Evolutionary conservation across 2,113 vertebrate species (phyloP), one percentile per base, ranked within the genome.

Genomic region (Panthera uncia): DNA sequence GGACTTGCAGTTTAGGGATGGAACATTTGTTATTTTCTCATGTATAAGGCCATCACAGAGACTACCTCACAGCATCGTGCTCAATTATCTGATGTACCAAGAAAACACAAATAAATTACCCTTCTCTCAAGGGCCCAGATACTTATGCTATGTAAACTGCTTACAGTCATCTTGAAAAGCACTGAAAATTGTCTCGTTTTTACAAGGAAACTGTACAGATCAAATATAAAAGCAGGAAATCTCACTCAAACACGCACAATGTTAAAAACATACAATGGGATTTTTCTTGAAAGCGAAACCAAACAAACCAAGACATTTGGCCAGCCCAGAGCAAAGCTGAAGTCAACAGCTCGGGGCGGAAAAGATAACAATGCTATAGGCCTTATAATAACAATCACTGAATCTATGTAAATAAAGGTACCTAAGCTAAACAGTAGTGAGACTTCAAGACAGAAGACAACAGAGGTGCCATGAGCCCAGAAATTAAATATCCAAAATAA

Each of bases 191-290:
- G 33, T 89, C 57, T 88, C 23, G 80, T 55, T 71, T 90, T 79
- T 52, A 25, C 31, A 79, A 93, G 15, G 25, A 89, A 95, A 93
- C 6, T 23, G 3, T n/a, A 73, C 1, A 52, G n/a, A 45, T 89
- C 5, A 96, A 94, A 89, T 48, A 82, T 31, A 78, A 92, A 97
- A 97, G 61, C 45, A 88, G 21, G 3, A 97, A 86, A 89, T 87
- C 4, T 94, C 23, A 83, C 19, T 78, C 18, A 76, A 93, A 78
- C 1, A 79, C 73, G 2, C 1, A 93, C 66, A 8, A 18, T 1
- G 3, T 87, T 81, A 50, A 45, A 89, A 96, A 73, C 9, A 87
- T 14, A 81, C 0, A 63, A 74, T 27, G 33, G 5, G 25, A 36
- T 86, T 85, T 55, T 78, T 88, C 41, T 69, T 94, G 41, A 73